Percentiles rank a stretch among this genome's conserved stretches.
These are phyloP conservation scores for Trochalopteron elliotii DNA, from an alignment of 2,113 vertebrate genomes.

Conservation along the genomic window DNA sequence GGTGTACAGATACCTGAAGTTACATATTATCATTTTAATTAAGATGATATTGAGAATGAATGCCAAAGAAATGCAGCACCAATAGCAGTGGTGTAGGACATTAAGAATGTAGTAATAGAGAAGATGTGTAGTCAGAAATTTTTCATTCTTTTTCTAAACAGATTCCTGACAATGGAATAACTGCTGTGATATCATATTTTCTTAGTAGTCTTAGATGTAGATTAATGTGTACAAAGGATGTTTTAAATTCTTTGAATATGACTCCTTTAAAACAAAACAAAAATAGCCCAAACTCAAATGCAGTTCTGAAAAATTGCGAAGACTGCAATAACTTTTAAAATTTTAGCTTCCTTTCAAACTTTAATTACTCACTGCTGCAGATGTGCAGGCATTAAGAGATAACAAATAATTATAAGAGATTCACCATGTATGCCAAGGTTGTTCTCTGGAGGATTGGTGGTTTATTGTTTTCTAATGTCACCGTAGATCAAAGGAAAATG, in stretches of 20 bases:
- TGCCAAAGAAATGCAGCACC: background rate
- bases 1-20: background rate
- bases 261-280: background rate
- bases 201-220: background rate
- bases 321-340: constrained; percentile 4
- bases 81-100: background rate
- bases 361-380: constrained; percentile 1
- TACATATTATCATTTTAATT: background rate
- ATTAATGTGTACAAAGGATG: background rate
- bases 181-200: background rate
- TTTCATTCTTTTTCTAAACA: background rate
- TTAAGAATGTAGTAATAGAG: background rate
- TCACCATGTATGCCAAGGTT: background rate
- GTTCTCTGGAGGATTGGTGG: background rate
- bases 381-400: constrained; percentile 38
- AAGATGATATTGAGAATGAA: background rate
- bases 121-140: background rate
- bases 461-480: constrained; percentile 2
- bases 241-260: background rate
- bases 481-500: constrained; percentile 21
- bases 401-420: constrained; percentile 33
- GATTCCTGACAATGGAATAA: background rate
- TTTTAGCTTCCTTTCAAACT: constrained; percentile 16
- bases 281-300: background rate
- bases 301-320: background rate